These are phyloP conservation scores for Selenia dentaria DNA, from an alignment of 2,888 invertebrate genomes.

Conservation along the genomic window DNA sequence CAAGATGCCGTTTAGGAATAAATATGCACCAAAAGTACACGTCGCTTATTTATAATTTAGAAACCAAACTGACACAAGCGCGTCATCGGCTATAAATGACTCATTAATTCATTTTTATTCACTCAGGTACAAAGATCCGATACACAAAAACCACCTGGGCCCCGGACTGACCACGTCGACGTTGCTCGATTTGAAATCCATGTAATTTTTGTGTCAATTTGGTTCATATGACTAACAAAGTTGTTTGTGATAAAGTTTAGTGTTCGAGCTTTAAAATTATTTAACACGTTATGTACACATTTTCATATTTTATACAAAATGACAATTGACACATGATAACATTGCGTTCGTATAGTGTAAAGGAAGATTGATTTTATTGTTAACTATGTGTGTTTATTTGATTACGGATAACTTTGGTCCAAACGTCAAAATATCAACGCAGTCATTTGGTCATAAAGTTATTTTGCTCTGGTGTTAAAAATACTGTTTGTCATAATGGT, in stretches of 20 bases:
- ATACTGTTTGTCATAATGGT: no score
- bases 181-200: constrained; percentile 19
- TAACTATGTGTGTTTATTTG: no score
- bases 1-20: constrained; percentile 28
- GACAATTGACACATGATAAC: constrained; percentile 30
- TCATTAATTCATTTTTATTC: constrained; percentile 16
- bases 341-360: constrained; percentile 16
- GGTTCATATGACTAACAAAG: constrained; percentile 49
- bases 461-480: no score
- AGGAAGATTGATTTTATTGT: background rate
- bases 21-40: constrained; percentile 25
- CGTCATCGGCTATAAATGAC: background rate
- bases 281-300: constrained; percentile 31
- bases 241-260: constrained; percentile 62
- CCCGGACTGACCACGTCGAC: constrained; percentile 20
- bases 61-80: constrained; percentile 34
- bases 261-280: constrained; percentile 32
- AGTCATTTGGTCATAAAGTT: no score
- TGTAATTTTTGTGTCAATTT: constrained; percentile 40
- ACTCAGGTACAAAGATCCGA: constrained; percentile 28
- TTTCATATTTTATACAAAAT: constrained; percentile 34
- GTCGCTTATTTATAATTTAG: constrained; percentile 11
- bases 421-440: no score
- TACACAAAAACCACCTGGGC: constrained; percentile 23
- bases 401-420: no score